A percentile compares a stretch with the other conserved stretches of the same genome.
Evolutionary conservation across 2,888 invertebrate species (phyloP).

Genomic region (Cryptus armator): DNA sequence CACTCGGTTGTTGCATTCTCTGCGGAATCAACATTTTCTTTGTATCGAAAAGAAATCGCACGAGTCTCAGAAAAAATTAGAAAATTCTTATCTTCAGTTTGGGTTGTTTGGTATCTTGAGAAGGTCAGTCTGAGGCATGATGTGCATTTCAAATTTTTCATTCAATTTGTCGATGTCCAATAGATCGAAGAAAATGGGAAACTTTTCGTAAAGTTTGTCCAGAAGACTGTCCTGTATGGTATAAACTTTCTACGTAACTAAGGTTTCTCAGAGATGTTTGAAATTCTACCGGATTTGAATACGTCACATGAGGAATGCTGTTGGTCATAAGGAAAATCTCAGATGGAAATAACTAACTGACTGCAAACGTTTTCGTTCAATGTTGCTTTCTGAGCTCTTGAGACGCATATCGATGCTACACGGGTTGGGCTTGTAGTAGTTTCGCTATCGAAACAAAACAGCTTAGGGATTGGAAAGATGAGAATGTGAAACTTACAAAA

Average conservation of each 20-base stretch:
- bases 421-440: not conserved
- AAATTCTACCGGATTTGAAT: slow-evolving; percentile 48
- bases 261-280: slow-evolving; percentile 13
- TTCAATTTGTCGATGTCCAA: too few species aligned
- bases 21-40: not conserved
- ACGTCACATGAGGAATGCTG: slow-evolving; percentile 41
- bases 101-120: not conserved
- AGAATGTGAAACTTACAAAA: slow-evolving; percentile 37
- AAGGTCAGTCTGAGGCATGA: not conserved
- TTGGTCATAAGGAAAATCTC: slow-evolving; percentile 39
- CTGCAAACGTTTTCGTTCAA: slow-evolving; percentile 26
- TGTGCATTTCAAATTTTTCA: too few species aligned
- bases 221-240: too few species aligned
- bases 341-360: slow-evolving; percentile 20
- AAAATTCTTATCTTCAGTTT: not conserved
- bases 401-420: slow-evolving; percentile 13
- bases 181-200: too few species aligned
- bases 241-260: not conserved
- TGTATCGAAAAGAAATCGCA: not conserved
- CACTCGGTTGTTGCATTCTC: slow-evolving; percentile 2
- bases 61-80: not conserved
- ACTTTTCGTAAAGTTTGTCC: too few species aligned
- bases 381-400: slow-evolving; percentile 23
- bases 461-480: slow-evolving; percentile 24
- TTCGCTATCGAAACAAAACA: slow-evolving; percentile 36